A percentile compares a stretch with the other conserved stretches of the same genome.
phyloP scores from a whole-genome alignment of 2,797 vertebrate species.

The Darevskia mixta region DNA sequence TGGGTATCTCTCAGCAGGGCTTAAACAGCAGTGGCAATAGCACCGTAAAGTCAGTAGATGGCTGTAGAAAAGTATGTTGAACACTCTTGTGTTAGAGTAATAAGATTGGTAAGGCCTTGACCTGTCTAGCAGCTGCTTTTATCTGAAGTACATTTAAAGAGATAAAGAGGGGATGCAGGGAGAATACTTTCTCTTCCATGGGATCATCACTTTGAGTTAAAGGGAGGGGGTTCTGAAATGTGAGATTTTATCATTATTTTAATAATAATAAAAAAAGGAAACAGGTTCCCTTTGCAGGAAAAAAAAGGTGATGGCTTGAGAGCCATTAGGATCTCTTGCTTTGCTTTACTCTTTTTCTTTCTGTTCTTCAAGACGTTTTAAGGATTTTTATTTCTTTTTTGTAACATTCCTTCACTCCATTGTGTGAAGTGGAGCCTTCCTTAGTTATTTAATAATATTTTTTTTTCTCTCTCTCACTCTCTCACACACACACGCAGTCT shows the following conservation, averaged over 20 bases:
- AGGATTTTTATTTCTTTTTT: slow-evolving; percentile 49
- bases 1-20: slow-evolving; percentile 43
- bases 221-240: slow-evolving; percentile 42
- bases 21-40: slow-evolving; percentile 76
- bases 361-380: slow-evolving; percentile 42
- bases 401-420: slow-evolving; percentile 65
- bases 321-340: slow-evolving; percentile 63
- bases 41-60: slow-evolving; percentile 84
- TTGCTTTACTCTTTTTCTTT: slow-evolving; percentile 42
- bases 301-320: slow-evolving; percentile 63
- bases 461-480: not conserved
- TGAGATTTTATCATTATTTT: slow-evolving; percentile 28
- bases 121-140: slow-evolving; percentile 83
- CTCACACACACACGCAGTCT: not conserved
- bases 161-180: slow-evolving; percentile 76
- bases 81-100: slow-evolving; percentile 70
- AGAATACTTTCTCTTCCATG: slow-evolving; percentile 74
- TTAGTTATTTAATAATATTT: slow-evolving; percentile 66
- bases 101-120: slow-evolving; percentile 85
- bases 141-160: slow-evolving; percentile 87
- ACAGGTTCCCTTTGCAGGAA: slow-evolving; percentile 46
- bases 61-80: slow-evolving; percentile 87
- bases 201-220: slow-evolving; percentile 77
- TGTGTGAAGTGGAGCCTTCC: slow-evolving; percentile 64
- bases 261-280: not conserved